Evolutionary conservation across 2,888 invertebrate species (phyloP), one percentile per base, ranked within the genome.

Genomic region (Himalopsyche japonica): DNA sequence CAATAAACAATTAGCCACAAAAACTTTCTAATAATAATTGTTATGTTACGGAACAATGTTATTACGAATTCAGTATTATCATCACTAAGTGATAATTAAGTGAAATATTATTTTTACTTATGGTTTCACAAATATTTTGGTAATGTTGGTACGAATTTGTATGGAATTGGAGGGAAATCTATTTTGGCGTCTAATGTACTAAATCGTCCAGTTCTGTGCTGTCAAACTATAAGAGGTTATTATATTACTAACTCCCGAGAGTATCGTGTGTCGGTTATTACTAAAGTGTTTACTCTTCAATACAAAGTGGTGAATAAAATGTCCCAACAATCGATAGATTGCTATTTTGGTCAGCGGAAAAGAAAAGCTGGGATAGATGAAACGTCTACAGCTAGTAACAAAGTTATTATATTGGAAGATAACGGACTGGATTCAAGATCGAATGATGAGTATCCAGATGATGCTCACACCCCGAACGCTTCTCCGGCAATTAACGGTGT

Each of bases 281-380:
- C 10, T 15, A 1, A 57, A 20, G 20, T 20, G 20, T 57, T 57
- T 6, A 20, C 20, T 0, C 20, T 20, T 7, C 12, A 10, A 1
- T 20, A 0, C 6, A 57, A 57, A 57, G 57, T 20, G 20, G 10
- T 6, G 2, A 5, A 6, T n/a, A 88, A 82, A 89, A 96, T 96
- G 96, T 94, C 96, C 87, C 96, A 97, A 90, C 95, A 95, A 88
- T 95, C 95, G 80, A 93, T 97, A 84, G 94, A 95, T 86, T 93
- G 94, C 87, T 97, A 93, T 92, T 97, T 96, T 90, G 95, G 93
- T 89, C 94, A 94, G 88, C 93, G 96, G 89, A 97, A 84, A 79
- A 93, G 96, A 88, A 85, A 85, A 81, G 93, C 94, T 84, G 95
- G 95, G n/a, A 90, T 92, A 10, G 96, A 96, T 80, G 96, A 96